A percentile compares a stretch with the other conserved stretches of the same genome.
Evolutionary conservation across 2,113 vertebrate genomes (phyloP).

Genomic region (Vulpes vulpes): DNA sequence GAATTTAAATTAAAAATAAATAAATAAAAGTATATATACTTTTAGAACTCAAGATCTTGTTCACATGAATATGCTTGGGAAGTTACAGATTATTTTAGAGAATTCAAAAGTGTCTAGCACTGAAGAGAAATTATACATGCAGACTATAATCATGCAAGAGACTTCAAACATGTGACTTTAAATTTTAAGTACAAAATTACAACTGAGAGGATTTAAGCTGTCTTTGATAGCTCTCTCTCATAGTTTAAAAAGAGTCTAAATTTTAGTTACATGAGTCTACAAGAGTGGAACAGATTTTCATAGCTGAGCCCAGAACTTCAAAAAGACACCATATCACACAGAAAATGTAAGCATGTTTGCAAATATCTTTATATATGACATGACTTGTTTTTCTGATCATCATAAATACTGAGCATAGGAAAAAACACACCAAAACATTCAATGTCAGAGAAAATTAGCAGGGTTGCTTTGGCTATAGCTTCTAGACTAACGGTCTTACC

Average conservation of each 20-base stretch:
- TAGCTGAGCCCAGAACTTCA: conserved; percentile 38
- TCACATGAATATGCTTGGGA: neutral
- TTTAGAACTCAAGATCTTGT: conserved; percentile 31
- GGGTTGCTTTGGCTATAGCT: neutral
- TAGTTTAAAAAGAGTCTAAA: conserved; percentile 29
- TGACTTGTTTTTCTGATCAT: conserved; percentile 8
- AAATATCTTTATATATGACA: conserved; percentile 16
- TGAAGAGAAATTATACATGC: conserved; percentile 19
- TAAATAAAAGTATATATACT: neutral
- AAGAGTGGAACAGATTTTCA: conserved; percentile 60
- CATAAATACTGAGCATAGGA: neutral
- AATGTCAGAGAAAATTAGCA: neutral
- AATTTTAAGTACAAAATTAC: conserved; percentile 58
- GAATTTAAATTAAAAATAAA: no score
- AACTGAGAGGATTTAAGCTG: conserved; percentile 65
- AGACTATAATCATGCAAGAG: conserved; percentile 44
- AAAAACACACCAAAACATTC: neutral
- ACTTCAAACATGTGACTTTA: conserved; percentile 34
- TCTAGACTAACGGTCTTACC: neutral
- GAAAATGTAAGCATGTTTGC: conserved; percentile 19
- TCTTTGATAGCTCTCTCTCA: neutral
- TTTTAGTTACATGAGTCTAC: conserved; percentile 48
- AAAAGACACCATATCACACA: conserved; percentile 17
- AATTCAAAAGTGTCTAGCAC: neutral
- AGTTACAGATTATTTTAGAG: conserved; percentile 29